These are phyloP conservation scores for Podarcis cretensis DNA, from an alignment of 2,113 vertebrate species.

Conservation along the genomic window DNA sequence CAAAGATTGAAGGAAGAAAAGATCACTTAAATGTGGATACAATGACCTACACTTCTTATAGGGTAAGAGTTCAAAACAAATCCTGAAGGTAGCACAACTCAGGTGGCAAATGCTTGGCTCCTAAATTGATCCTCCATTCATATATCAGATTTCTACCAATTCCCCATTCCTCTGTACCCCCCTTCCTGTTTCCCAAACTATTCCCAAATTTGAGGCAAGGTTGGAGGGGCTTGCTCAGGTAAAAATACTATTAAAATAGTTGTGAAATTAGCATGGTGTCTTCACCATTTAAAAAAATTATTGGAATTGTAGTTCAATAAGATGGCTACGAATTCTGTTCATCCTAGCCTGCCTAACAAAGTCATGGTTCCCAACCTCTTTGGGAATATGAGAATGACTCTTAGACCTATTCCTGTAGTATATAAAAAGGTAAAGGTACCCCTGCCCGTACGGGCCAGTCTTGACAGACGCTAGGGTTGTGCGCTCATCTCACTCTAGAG, in stretches of 20 bases:
- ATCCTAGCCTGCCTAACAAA: neutral
- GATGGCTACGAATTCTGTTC: neutral
- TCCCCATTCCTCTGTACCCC: neutral
- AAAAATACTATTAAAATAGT: neutral
- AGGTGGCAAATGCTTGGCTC: neutral
- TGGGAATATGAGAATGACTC: neutral
- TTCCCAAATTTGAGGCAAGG: neutral
- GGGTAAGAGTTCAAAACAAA: conserved; percentile 72
- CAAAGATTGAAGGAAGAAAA: conserved; percentile 86
- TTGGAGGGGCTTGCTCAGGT: neutral
- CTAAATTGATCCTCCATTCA: neutral
- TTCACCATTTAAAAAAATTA: neutral
- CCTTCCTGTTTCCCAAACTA: neutral
- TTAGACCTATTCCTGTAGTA: neutral
- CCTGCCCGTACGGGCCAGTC: no score
- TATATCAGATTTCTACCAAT: neutral
- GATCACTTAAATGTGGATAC: conserved; percentile 87
- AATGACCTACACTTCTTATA: conserved; percentile 91
- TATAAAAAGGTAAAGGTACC: no score
- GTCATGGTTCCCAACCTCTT: neutral
- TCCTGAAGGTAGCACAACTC: neutral
- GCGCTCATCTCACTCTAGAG: no score
- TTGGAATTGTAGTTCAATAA: neutral
- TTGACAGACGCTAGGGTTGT: no score
- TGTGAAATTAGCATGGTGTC: neutral